phyloP scores from a whole-genome alignment of 1,140 invertebrate genomes.

The Eurytemora carolleeae region DNA sequence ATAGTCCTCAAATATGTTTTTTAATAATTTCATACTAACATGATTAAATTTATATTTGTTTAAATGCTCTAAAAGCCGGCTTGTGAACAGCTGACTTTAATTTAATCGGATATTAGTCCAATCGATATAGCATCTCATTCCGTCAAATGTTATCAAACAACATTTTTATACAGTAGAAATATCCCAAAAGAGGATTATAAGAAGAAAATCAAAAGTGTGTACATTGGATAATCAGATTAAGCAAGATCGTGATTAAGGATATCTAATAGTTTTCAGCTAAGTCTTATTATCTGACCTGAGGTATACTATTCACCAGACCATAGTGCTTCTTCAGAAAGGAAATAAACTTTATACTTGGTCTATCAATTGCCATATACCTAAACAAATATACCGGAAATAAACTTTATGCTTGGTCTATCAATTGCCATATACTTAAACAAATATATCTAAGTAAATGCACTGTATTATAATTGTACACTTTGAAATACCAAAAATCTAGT shows the following conservation, averaged over 20 bases:
- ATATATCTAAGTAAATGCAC: too few species aligned
- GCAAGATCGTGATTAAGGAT: slow-evolving; percentile 34
- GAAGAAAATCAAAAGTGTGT: too few species aligned
- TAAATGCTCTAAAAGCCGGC: too few species aligned
- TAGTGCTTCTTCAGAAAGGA: slow-evolving; percentile 68
- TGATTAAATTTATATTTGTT: too few species aligned
- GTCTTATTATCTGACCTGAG: slow-evolving; percentile 38
- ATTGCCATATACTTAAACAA: slow-evolving; percentile 61
- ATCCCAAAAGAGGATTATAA: slow-evolving; percentile 25
- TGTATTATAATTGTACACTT: too few species aligned
- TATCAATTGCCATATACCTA: slow-evolving; percentile 62
- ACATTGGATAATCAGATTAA: too few species aligned
- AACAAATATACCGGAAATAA: too few species aligned
- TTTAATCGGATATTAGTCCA: too few species aligned
- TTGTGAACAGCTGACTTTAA: too few species aligned
- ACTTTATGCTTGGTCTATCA: slow-evolving; percentile 69
- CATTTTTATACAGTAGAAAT: slow-evolving; percentile 44
- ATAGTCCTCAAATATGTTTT: too few species aligned
- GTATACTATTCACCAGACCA: slow-evolving; percentile 41
- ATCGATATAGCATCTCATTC: background rate
- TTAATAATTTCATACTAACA: too few species aligned
- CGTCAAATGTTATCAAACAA: slow-evolving; percentile 34
- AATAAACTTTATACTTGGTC: slow-evolving; percentile 66
- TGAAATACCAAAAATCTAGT: too few species aligned
- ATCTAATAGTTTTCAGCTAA: slow-evolving; percentile 47